Evolutionary conservation across 2,113 vertebrate species (phyloP).

Genomic region (Dromas ardeola): DNA sequence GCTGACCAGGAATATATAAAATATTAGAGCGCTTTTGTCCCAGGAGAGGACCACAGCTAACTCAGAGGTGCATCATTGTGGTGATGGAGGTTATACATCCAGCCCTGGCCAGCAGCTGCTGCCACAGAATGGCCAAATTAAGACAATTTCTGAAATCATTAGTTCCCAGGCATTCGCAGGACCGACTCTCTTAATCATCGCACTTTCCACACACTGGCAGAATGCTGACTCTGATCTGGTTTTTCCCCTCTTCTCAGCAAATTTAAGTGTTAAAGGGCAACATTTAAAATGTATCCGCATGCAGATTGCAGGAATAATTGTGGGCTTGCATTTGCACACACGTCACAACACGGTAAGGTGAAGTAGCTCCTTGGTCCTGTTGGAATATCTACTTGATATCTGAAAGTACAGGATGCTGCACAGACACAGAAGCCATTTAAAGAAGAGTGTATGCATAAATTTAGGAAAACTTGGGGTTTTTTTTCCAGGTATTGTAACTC

Average conservation of each 20-base stretch:
- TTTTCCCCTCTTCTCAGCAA: background rate
- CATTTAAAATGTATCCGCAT: background rate
- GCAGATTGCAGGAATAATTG: background rate
- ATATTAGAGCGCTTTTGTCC: constrained; percentile 51
- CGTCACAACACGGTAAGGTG: background rate
- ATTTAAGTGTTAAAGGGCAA: background rate
- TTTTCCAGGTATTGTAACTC: background rate
- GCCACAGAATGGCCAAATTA: background rate
- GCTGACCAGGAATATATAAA: constrained; percentile 64
- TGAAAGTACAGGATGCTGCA: background rate
- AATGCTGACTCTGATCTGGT: background rate
- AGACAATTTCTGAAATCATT: background rate
- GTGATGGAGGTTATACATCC: constrained; percentile 3
- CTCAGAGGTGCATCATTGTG: background rate
- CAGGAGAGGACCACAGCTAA: constrained; percentile 14
- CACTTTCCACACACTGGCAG: background rate
- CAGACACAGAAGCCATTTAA: background rate
- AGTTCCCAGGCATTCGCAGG: background rate
- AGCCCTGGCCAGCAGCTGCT: background rate
- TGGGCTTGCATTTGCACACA: background rate
- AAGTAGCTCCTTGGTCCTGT: background rate
- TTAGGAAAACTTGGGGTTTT: background rate
- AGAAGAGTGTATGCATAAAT: background rate
- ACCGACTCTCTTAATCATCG: background rate
- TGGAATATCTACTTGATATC: background rate